These are phyloP conservation scores for Nebria ingens DNA, from an alignment of 1,140 invertebrate genomes.

Conservation along the genomic window DNA sequence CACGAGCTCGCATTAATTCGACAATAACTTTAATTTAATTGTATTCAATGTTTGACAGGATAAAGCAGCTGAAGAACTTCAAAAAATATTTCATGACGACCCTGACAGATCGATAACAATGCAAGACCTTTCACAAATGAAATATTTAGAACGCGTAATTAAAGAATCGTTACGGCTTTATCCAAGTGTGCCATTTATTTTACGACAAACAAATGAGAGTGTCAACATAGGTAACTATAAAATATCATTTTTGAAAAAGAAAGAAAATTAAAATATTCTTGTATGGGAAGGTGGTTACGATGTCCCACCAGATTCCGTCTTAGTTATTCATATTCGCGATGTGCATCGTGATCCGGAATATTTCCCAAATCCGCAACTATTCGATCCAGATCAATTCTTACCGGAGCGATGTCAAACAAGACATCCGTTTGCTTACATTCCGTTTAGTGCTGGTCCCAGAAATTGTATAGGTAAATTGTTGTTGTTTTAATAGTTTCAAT, in stretches of 20 bases:
- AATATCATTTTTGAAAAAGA: not conserved
- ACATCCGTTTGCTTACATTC: slow-evolving; percentile 54
- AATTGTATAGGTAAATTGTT: slow-evolving; percentile 53
- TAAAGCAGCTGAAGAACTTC: slow-evolving; percentile 53
- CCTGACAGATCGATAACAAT: slow-evolving; percentile 41
- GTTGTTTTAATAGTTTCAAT: not conserved
- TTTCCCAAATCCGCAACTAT: slow-evolving; percentile 57
- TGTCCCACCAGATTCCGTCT: slow-evolving; percentile 41
- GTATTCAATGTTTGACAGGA: slow-evolving; percentile 22
- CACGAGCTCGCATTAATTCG: not conserved
- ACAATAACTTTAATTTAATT: slow-evolving; percentile 36
- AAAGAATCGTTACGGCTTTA: slow-evolving; percentile 58
- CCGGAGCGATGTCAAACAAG: slow-evolving; percentile 44
- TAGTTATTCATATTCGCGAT: slow-evolving; percentile 39
- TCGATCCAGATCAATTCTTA: slow-evolving; percentile 65
- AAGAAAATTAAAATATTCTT: not conserved
- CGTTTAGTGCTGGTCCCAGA: slow-evolving; percentile 63
- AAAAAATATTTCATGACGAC: slow-evolving; percentile 46
- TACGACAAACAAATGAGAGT: slow-evolving; percentile 48
- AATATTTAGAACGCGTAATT: slow-evolving; percentile 61
- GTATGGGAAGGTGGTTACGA: slow-evolving; percentile 31
- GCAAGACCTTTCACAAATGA: slow-evolving; percentile 54
- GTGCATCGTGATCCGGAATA: slow-evolving; percentile 53
- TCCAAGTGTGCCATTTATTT: slow-evolving; percentile 63
- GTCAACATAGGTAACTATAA: slow-evolving; percentile 39